Percentiles rank a stretch among this genome's conserved stretches.
phyloP scores from a whole-genome alignment of 2,113 vertebrate species.

The Gadus chalcogrammus region DNA sequence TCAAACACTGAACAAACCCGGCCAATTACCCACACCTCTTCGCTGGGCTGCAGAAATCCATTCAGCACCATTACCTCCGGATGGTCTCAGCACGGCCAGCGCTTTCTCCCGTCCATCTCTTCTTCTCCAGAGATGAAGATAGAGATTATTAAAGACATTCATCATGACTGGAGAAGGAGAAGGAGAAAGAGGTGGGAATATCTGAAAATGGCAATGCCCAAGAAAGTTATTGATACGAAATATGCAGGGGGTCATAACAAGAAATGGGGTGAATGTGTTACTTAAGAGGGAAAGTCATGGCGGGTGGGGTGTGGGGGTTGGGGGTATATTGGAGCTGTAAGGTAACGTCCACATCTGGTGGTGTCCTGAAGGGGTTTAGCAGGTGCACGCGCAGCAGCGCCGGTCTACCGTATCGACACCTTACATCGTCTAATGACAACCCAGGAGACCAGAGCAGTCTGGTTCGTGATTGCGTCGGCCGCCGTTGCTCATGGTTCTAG shows the following conservation, averaged over 20 bases:
- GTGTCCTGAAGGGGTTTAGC: conserved; percentile 23
- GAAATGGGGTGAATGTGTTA: conserved; percentile 29
- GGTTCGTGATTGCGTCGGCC: conserved; percentile 40
- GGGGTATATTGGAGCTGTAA: neutral
- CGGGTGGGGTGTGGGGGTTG: neutral
- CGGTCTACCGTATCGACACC: conserved; percentile 37
- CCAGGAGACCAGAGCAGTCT: conserved; percentile 48
- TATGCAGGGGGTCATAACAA: conserved; percentile 21
- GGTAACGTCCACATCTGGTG: no score
- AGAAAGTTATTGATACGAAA: conserved; percentile 23
- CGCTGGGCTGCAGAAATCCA: conserved; percentile 59
- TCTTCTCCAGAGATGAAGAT: conserved; percentile 62
- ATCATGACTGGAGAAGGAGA: conserved; percentile 48
- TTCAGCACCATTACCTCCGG: conserved; percentile 57
- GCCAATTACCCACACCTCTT: conserved; percentile 64
- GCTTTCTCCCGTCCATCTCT: conserved; percentile 49
- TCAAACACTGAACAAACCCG: conserved; percentile 50
- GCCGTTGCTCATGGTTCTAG: conserved; percentile 18
- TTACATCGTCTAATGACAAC: conserved; percentile 61
- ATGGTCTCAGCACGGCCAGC: conserved; percentile 47
- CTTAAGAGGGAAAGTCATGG: conserved; percentile 7
- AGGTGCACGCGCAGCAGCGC: conserved; percentile 37
- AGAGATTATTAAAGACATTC: conserved; percentile 70
- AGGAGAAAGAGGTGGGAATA: conserved; percentile 42
- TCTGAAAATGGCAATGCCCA: conserved; percentile 48